Evolutionary conservation across 1,140 invertebrate species (phyloP), one percentile per base, ranked within the genome.

Genomic region (Macrosteles quadrilineatus): DNA sequence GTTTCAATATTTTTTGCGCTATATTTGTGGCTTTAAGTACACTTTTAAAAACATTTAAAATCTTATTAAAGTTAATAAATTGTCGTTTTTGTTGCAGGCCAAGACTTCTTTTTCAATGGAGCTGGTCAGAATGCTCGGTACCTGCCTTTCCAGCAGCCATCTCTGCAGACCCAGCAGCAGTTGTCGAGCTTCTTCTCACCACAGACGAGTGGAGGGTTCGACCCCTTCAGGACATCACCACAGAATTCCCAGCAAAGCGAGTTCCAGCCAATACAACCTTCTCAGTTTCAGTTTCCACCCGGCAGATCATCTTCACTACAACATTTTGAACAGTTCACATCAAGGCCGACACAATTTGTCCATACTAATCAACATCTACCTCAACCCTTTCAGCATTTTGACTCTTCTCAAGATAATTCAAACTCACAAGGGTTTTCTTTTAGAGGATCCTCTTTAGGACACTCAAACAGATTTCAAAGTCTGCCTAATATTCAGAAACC

Each of bases 281-380:
- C 59, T 12, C 59, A 31, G 30, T 65, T 14, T 43, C 66, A 72
- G 32, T 47, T 68, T 25, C 43, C 55, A 29, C 21, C 67, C 19
- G 53, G 57, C 17, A 62, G 40, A 47, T 19, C 45, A 31, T 47
- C 57, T 23, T 47, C 53, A 17, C 21, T 47, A 6, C 50, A 47
- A 21, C 68, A 69, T 14, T 63, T 63, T 30, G 29, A 64, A 25
- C 19, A 36, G 11, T 62, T 59, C 45, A 25, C 55, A 27, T 36
- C 50, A 25, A 29, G 55, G 11, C 55, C 55, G 23, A 62, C 55
- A 30, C 68, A 69, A 30, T 69, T 69, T 27, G 63, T 74, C 45
- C 71, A 71, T 30, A 75, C 74, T 9, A 75, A 75, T 67, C 74
- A 75, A 29, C 74, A 75, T 45, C 66, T 75, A 0, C 72, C 72